Conservation (phyloP, 2,113 vertebrate species). For the Alligator mississippiensis region DNA sequence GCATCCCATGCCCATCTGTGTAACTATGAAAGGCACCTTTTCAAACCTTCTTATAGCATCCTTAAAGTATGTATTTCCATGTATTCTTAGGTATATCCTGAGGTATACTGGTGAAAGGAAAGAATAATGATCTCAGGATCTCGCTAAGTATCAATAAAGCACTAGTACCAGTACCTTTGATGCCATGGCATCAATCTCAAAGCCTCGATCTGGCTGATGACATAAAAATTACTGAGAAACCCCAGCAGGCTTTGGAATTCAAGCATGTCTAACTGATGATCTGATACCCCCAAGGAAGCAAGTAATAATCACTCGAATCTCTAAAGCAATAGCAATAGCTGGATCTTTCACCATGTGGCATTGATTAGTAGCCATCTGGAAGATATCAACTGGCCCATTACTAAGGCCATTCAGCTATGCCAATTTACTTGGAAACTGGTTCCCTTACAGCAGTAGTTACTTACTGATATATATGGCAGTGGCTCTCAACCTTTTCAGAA, state of each 20-base stretch:
- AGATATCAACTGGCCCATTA: background rate
- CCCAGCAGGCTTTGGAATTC: background rate
- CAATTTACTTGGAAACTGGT: background rate
- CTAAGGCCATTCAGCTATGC: background rate
- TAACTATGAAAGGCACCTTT: background rate
- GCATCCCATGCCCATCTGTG: no score
- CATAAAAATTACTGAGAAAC: background rate
- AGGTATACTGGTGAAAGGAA: background rate
- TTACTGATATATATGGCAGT: no score
- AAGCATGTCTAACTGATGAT: background rate
- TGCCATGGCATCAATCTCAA: background rate
- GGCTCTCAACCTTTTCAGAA: no score
- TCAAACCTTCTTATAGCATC: background rate
- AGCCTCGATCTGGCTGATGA: background rate
- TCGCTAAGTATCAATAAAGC: no score
- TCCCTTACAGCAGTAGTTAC: no score
- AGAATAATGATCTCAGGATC: no score
- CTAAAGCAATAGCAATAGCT: background rate
- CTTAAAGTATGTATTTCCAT: background rate
- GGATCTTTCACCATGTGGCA: background rate
- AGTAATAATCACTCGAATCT: background rate
- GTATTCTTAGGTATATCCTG: background rate
- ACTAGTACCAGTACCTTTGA: no score
- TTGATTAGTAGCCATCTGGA: background rate
- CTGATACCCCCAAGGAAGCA: background rate